A percentile compares a stretch with the other conserved stretches of the same genome.
Conservation (phyloP, 1,140 invertebrate species). For the Sitobion miscanthi region DNA sequence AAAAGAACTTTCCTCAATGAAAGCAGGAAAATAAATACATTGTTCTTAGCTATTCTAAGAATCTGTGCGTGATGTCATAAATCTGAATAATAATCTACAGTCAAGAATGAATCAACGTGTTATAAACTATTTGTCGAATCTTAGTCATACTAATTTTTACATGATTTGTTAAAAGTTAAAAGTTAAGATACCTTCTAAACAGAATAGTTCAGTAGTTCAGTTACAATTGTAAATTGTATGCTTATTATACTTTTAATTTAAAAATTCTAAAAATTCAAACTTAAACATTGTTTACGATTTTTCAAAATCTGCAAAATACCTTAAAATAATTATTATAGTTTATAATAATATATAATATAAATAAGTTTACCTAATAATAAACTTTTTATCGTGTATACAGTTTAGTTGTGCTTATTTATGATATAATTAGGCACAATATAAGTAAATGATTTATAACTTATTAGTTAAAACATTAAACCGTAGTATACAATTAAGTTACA, state of each 20-base stretch:
- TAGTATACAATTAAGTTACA: background rate
- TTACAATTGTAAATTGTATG: too few species aligned
- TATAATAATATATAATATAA: background rate
- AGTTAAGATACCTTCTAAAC: background rate
- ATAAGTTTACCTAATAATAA: too few species aligned
- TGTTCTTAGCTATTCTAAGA: background rate
- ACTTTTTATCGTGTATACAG: too few species aligned
- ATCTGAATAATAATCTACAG: background rate
- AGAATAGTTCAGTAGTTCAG: too few species aligned
- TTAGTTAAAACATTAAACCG: background rate
- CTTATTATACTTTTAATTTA: background rate
- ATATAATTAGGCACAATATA: too few species aligned
- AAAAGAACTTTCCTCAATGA: background rate
- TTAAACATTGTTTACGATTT: background rate
- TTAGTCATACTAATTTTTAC: slow-evolving; percentile 3
- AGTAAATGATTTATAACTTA: background rate
- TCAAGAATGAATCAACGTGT: background rate
- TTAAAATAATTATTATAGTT: background rate
- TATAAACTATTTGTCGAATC: background rate
- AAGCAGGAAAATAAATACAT: background rate
- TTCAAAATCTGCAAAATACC: background rate
- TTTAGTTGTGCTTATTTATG: too few species aligned
- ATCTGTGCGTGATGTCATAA: background rate
- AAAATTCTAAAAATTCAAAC: background rate
- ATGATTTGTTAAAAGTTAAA: background rate